Base-by-base conservation (phyloP, 2,888 invertebrate genomes). In the Nemapogon koenigi region DNA sequence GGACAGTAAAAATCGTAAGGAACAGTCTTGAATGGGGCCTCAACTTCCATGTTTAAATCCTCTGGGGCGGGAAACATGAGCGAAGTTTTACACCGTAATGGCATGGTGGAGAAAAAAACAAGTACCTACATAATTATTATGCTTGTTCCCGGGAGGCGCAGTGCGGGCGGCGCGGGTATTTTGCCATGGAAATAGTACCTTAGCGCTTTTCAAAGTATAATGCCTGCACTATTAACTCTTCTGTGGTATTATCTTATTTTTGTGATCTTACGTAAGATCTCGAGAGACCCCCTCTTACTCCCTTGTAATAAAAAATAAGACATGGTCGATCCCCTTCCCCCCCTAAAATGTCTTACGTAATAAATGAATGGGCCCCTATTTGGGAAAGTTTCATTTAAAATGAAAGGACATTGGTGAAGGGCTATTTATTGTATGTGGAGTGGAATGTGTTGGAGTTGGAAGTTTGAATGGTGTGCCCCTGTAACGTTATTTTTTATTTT, bases 51-150 rank as follows among this genome's bases (percentile, higher is more conserved):
- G 10, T 22, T 28, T 14, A 16, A 15, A 10, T 15, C 32, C 17
- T 32, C 16, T 16, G 32, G 32, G 17, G 32, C 14, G 32, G 32
- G 17, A 32, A 32, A 32, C 16, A 32, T 32, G 32, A 32, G 32
- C 32, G 32, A 32, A 32, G 32, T 8, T 32, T 32, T 11, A 16
- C 17, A 15, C 16, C 32, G 14, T 16, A 32, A 32, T 7, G 32
- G 32, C 16, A 16, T 32, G 36, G 36, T 36, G 36, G 36, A 26
- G 36, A 26, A 26, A 36, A 36, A 36, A 36, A 22, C 26, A n/a
- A n/a, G n/a, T n/a, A n/a, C n/a, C n/a, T n/a, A n/a, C n/a, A n/a
- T n/a, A n/a, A n/a, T n/a, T n/a, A n/a, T n/a, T n/a, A n/a, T n/a
- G n/a, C n/a, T n/a, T n/a, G 16, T 18, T 26, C 17, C 13, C 18